phyloP scores from a whole-genome alignment of 92 coral and sea anemone genomes.

The Isaurus tuberculatus region DNA sequence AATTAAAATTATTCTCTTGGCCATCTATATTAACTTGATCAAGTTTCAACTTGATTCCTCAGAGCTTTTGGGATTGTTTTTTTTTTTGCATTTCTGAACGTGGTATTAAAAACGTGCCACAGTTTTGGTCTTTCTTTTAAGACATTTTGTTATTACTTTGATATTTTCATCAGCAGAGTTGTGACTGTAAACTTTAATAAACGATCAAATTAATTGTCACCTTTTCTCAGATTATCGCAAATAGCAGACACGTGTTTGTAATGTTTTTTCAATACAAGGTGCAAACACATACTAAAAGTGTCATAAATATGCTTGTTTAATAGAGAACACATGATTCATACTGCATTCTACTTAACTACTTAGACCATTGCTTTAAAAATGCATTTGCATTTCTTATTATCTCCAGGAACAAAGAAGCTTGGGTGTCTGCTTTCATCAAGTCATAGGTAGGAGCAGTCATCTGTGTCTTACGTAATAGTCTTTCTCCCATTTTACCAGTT shows the following conservation, averaged over 20 bases:
- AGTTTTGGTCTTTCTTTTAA: neutral
- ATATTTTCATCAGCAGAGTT: neutral
- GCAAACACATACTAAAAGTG: too few relatives aligned
- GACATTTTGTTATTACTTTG: neutral
- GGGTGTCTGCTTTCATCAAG: neutral
- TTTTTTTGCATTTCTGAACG: neutral
- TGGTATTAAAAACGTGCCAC: neutral
- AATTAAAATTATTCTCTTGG: neutral
- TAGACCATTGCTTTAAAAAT: neutral
- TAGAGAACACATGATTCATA: too few relatives aligned
- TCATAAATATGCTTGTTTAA: too few relatives aligned
- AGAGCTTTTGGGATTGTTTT: neutral
- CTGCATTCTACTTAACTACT: too few relatives aligned
- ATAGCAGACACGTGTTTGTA: neutral
- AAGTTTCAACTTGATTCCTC: neutral
- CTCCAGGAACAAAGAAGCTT: constrained; percentile 15
- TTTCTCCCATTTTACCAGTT: constrained; percentile 8
- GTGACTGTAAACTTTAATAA: neutral
- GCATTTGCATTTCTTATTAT: constrained; percentile 27
- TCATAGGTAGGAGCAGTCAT: constrained; percentile 31
- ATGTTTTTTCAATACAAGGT: too few relatives aligned
- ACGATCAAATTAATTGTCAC: neutral
- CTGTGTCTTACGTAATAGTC: neutral
- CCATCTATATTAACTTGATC: neutral
- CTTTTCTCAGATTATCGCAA: neutral